These are phyloP conservation scores for Drosophila lacteicornis DNA, from an alignment of 1,140 invertebrate species.

Conservation along the genomic window DNA sequence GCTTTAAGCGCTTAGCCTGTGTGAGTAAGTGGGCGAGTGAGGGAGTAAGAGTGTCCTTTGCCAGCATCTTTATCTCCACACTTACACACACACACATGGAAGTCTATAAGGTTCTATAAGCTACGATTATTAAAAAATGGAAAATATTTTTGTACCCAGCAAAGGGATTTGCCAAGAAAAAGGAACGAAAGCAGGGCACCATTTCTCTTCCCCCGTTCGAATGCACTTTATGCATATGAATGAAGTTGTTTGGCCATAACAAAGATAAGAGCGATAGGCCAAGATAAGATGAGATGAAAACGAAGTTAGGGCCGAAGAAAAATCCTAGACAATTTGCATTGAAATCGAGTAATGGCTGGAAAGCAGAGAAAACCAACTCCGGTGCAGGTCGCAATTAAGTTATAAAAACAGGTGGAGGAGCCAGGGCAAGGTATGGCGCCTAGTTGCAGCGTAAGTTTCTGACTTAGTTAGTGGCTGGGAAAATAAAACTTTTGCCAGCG, in stretches of 20 bases:
- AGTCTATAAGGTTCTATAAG: slow-evolving; percentile 56
- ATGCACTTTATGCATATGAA: slow-evolving; percentile 78
- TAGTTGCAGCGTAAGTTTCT: slow-evolving; percentile 37
- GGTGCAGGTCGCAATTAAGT: slow-evolving; percentile 55
- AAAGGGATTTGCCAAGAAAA: slow-evolving; percentile 25
- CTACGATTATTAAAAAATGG: slow-evolving; percentile 78
- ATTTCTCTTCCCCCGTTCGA: slow-evolving; percentile 31
- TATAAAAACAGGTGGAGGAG: slow-evolving; percentile 23
- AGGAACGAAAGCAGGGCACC: slow-evolving; percentile 18
- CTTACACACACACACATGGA: background rate
- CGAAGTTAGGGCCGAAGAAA: slow-evolving; percentile 7
- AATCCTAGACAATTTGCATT: slow-evolving; percentile 67
- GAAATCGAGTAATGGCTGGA: slow-evolving; percentile 34
- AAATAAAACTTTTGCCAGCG: slow-evolving; percentile 53
- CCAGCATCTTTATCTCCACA: slow-evolving; percentile 27
- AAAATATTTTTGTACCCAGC: slow-evolving; percentile 53
- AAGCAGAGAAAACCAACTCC: slow-evolving; percentile 2
- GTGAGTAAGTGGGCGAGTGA: background rate
- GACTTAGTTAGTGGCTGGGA: slow-evolving; percentile 47
- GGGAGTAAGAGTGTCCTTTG: slow-evolving; percentile 18
- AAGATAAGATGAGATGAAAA: slow-evolving; percentile 14
- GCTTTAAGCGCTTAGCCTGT: slow-evolving; percentile 26
- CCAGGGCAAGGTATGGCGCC: background rate
- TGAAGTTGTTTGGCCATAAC: slow-evolving; percentile 68
- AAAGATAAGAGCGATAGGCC: slow-evolving; percentile 37